These are phyloP conservation scores for Leiothrix lutea DNA, from an alignment of 2,113 vertebrate genomes.

Conservation along the genomic window DNA sequence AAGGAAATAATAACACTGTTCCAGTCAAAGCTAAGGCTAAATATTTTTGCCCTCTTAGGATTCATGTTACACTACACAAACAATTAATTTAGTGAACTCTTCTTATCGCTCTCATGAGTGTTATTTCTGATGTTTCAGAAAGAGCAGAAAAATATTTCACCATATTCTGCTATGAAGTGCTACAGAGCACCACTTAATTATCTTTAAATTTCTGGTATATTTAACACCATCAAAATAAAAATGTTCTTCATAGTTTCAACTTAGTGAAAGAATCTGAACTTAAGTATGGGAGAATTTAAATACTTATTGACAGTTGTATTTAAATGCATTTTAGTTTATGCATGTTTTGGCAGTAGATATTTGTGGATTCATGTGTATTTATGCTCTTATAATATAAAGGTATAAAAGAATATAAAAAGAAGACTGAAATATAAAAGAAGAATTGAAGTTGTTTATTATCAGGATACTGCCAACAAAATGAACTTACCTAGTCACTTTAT, in stretches of 20 bases:
- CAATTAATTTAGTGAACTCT: not conserved
- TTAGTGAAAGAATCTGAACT: not conserved
- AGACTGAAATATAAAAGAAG: not conserved
- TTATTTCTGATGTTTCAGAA: not conserved
- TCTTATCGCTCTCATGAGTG: not conserved
- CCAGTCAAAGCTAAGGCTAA: not conserved
- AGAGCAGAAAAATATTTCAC: not conserved
- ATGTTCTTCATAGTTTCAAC: not conserved
- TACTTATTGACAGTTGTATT: not conserved
- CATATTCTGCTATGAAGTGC: rapidly evolving
- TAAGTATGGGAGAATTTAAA: not conserved
- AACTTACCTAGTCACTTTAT: not conserved
- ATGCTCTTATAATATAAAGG: not conserved
- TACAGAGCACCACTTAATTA: not conserved
- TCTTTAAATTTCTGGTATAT: not conserved
- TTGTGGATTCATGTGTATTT: not conserved
- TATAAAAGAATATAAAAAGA: not conserved
- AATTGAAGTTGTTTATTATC: not conserved
- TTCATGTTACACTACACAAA: not conserved
- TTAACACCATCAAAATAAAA: not conserved
- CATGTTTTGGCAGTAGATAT: not conserved
- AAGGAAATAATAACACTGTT: not conserved
- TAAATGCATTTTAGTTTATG: not conserved
- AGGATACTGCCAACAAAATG: not conserved
- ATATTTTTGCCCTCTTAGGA: not conserved